Percentiles rank a stretch among this genome's conserved stretches.
Conservation (phyloP, 30 jellyfish, hydroid and myxozoan species). For the Rhopilema esculentum region DNA sequence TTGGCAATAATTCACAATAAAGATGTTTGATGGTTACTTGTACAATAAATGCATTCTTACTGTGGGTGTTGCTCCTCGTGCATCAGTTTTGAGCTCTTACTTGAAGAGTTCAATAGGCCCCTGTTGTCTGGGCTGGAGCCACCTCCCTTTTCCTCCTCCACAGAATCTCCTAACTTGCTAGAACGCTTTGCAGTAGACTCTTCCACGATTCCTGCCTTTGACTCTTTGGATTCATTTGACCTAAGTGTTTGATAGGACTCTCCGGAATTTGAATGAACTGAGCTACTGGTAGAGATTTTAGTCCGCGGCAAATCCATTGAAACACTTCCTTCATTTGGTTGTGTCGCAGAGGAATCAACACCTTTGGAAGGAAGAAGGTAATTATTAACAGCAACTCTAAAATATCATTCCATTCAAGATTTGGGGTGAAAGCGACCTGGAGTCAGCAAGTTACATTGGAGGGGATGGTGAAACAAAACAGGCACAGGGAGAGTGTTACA, state of each 20-base stretch:
- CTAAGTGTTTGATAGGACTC: background rate
- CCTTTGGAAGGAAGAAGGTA: too few relatives aligned
- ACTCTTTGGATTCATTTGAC: conserved; percentile 6
- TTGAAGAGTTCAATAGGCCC: background rate
- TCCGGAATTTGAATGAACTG: conserved; percentile 10
- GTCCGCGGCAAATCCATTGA: too few relatives aligned
- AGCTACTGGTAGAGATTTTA: background rate
- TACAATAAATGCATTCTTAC: background rate
- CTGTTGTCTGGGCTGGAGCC: background rate
- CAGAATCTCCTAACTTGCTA: background rate
- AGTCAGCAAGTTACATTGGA: too few relatives aligned
- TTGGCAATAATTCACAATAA: too few relatives aligned
- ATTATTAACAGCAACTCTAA: too few relatives aligned
- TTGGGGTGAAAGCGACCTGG: too few relatives aligned
- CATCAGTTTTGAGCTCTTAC: background rate
- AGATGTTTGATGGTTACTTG: background rate
- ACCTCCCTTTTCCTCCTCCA: background rate
- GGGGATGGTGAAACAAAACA: too few relatives aligned
- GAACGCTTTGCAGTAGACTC: background rate
- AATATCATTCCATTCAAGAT: too few relatives aligned
- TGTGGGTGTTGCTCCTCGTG: background rate
- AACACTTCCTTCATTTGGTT: background rate
- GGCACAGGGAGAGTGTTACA: too few relatives aligned
- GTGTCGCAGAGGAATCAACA: background rate
- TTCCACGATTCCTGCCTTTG: background rate